Evolutionary conservation across 2,113 vertebrate genomes (phyloP).

Genomic region (Himantopus leucocephalus): DNA sequence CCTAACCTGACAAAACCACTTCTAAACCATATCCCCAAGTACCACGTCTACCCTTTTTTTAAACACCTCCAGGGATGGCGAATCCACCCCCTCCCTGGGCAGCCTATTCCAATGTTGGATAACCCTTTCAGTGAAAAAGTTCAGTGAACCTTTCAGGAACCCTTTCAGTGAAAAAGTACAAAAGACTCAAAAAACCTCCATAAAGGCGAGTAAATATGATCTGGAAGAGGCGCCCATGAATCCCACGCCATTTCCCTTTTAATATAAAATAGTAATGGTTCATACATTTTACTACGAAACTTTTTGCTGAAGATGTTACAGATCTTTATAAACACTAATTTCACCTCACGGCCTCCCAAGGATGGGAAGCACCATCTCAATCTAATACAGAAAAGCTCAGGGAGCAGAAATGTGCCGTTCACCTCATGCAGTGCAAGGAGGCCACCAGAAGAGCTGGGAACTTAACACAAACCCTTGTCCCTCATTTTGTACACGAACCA

Average conservation of each 20-base stretch:
- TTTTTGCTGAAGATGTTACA: not conserved
- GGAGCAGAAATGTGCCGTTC: not conserved
- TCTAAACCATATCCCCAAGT: too few species aligned
- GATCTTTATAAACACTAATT: not conserved
- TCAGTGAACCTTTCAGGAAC: too few species aligned
- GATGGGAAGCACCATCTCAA: not conserved
- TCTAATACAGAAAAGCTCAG: rapidly evolving
- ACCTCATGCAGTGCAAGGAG: not conserved
- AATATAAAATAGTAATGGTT: not conserved
- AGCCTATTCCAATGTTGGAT: too few species aligned
- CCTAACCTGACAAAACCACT: too few species aligned
- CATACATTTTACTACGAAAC: not conserved
- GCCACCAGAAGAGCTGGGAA: constrained; percentile 5
- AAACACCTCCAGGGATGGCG: too few species aligned
- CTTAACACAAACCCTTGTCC: not conserved
- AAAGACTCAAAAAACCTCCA: not conserved
- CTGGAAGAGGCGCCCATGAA: not conserved
- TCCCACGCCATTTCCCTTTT: not conserved
- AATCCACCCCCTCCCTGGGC: too few species aligned
- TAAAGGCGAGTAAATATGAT: not conserved
- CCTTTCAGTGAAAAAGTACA: not conserved
- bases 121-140: too few species aligned
- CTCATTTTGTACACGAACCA: not conserved
- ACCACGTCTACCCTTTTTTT: too few species aligned
- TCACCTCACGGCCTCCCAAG: not conserved